Base-by-base conservation (phyloP, 2,888 invertebrate species). In the Keiferia lycopersicella region DNA sequence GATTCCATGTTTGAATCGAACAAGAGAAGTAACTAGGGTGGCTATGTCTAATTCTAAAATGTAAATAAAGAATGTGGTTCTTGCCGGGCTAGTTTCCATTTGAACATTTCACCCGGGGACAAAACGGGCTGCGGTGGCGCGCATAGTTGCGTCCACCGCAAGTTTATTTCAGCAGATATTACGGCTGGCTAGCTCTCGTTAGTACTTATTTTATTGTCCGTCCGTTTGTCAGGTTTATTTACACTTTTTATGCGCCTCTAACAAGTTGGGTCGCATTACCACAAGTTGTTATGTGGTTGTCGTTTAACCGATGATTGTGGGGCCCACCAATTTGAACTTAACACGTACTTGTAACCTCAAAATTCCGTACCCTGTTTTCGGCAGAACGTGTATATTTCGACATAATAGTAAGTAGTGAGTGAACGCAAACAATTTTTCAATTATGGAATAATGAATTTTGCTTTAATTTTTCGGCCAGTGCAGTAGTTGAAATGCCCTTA, bases 191-290 rank as follows among this genome's bases (percentile, higher is more conserved):
- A 78, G 76, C 66, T 70, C 84, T 87, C 73, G 83, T 88, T 86
- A 87, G 75, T 69, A 67, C 74, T 73, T 79, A 77, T 80, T 86
- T 86, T 87, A 86, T 80, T 77, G 74, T 74, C 74, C 71, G 74
- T 75, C 68, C 63, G 70, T 72, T 69, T 73, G 70, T 73, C 70
- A 68, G 70, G 65, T 78, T 77, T 75, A 74, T 78, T 78, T 68
- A 69, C 69, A 71, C 71, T 79, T 83, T 80, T 78, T 71, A 68
- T 70, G 64, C 53, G 58, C 26, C 61, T 20, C 64, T 79, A 78
- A 82, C 79, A 74, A 80, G 78, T 72, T 68, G 67, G 68, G 66
- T 70, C 72, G 68, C 66, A 69, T 65, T 68, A 69, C 72, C 73
- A 66, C 76, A 72, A 67, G 53, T 53, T 65, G 64, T 63, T 53